Evolutionary conservation across 2,797 vertebrate species (phyloP), one percentile per base, ranked within the genome.

Genomic region (Esox masquinongy): DNA sequence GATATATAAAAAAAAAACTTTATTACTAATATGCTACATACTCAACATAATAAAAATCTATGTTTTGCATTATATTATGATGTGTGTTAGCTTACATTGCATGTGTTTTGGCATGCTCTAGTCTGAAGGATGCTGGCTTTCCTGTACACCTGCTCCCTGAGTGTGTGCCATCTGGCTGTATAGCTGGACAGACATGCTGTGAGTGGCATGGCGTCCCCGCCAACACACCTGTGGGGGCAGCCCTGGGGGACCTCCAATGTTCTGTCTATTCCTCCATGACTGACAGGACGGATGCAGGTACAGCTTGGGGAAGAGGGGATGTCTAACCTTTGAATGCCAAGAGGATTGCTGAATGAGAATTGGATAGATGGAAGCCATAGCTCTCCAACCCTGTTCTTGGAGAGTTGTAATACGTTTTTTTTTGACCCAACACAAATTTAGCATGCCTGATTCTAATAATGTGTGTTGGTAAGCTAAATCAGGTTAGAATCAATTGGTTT

Each of bases 221-320:
- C 72, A 94, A 94, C 72, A 94, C 95, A 0, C 90, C 87, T 47
- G 97, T 99, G 17, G 96, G 95, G 43, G 93, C 94, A 17, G 97
- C 97, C 8, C 84, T 99, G 82, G 98, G 96, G 77, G 97, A 99
- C 85, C 94, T 98, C 71, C 98, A 99, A 84, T 96, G 97, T 82
- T 97, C 97, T 0, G 98, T 99, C 74, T 99, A 96, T 88, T 98
- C 96, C 84, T 97, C 96, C 85, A 93, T 97, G 95, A 88, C 84
- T 4, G 90, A 90, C 16, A 91, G 70, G 77, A 95, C 94, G 16
- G 96, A 98, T n/a, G 97, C 97, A 94, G 96, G 97, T 99, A 90
- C 85, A 64, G 17, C n/a, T 53, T 59, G 9, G 31, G 15, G 5
- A 49, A 47, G 34, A 67, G 31, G 15, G 64, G 29, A 29, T 17